Base-by-base conservation (phyloP, 1,140 invertebrate genomes). In the Liolophura sinensis region DNA sequence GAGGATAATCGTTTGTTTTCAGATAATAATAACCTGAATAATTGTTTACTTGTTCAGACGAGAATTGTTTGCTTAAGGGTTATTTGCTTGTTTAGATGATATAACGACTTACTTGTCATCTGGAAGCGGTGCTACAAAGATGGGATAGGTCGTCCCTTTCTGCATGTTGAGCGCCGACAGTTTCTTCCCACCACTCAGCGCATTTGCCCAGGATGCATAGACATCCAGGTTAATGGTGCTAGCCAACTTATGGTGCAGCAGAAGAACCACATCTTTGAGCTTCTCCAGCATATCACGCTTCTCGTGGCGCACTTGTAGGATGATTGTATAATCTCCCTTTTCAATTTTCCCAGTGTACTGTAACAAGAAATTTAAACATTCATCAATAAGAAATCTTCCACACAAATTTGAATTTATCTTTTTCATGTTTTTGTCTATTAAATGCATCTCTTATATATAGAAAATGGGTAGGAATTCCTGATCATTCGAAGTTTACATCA, bases 291-390 rank as follows among this genome's bases (percentile, higher is more conserved):
- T 81, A 31, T 94, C 90, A 66, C 90, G 89, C 74, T 91, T 92
- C 76, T 98, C 95, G 85, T 98, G 95, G 0, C 96, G 89, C 14
- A 98, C 85, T 81, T 95, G 93, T 73, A 96, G 85, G 56, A 91
- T 88, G 16, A 98, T 85, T 9, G 89, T 90, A 80, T 97, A 98
- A 73, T 98, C 96, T n/a, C 96, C 96, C 85, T 97, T 98, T 67
- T 97, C 95, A 64, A 98, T 81, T 86, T 98, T 97, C 48, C 89
- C 80, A 52, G 88, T 86, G 82, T 96, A 93, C 93, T 96, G 79
- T 67, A 89, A 86, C 51, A 72, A 70, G 77, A 80, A 73, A 57
- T 60, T 51, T 9, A 40, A 40, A 5, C 31, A 40, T 40, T 40
- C 31, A 40, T 40, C 31, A 40, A 40, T 40, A 40, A 40, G 31